Conservation (phyloP, 2,888 invertebrate species). For the Sericinus montela region DNA sequence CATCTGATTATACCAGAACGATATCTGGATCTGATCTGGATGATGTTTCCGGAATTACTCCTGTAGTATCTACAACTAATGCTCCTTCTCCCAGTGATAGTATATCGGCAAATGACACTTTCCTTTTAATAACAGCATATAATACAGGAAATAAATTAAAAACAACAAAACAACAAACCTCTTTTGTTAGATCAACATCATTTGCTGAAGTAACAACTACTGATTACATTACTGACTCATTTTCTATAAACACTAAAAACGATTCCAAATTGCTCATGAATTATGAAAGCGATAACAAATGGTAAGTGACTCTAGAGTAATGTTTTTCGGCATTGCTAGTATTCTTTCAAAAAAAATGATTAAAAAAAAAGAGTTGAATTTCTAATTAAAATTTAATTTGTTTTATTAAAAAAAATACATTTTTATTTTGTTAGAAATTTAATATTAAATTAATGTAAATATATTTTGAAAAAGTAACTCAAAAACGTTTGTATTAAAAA, state of each 20-base stretch:
- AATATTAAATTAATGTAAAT: neutral
- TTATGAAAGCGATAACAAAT: neutral
- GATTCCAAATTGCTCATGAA: neutral
- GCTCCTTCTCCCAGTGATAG: too few relatives aligned
- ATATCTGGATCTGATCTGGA: neutral
- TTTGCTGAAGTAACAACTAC: neutral
- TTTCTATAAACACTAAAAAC: neutral
- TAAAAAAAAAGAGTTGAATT: too few relatives aligned
- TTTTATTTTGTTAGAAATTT: neutral
- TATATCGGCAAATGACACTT: neutral
- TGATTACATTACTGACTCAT: neutral
- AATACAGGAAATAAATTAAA: neutral
- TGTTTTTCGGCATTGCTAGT: too few relatives aligned
- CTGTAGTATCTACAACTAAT: neutral
- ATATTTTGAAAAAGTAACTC: too few relatives aligned
- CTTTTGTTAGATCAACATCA: neutral
- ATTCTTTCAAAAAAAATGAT: too few relatives aligned
- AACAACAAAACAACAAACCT: neutral
- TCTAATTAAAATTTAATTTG: neutral
- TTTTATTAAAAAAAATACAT: neutral
- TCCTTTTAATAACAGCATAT: neutral
- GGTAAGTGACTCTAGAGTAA: neutral
- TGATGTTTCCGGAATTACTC: neutral
- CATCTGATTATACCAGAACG: neutral
- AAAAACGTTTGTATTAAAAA: too few relatives aligned